phyloP scores from a whole-genome alignment of 92 coral and sea anemone species.

The Phenganax subtilis region DNA sequence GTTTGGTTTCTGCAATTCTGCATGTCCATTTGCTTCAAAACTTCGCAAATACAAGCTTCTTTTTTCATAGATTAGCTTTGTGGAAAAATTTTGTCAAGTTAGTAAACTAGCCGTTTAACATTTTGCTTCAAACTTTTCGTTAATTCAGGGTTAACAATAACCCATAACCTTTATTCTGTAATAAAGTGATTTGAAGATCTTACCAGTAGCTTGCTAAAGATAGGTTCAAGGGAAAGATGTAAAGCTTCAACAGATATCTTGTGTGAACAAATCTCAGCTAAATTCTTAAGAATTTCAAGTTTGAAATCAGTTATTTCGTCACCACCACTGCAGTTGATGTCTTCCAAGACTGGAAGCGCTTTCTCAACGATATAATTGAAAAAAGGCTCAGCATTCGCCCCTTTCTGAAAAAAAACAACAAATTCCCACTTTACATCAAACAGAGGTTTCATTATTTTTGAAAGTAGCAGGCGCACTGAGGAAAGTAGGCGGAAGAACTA shows the following conservation, averaged over 20 bases:
- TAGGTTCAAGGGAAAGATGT: conserved; percentile 73
- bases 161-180: too few relatives aligned
- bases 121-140: too few relatives aligned
- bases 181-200: conserved; percentile 5
- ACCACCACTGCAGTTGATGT: conserved; percentile 38
- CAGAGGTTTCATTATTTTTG: too few relatives aligned
- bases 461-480: too few relatives aligned
- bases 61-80: too few relatives aligned
- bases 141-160: too few relatives aligned
- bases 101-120: too few relatives aligned
- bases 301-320: conserved; percentile 76
- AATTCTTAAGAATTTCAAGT: conserved; percentile 71
- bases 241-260: conserved; percentile 69
- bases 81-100: too few relatives aligned
- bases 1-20: too few relatives aligned
- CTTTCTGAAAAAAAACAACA: conserved; percentile 57
- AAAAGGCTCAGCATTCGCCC: conserved; percentile 81
- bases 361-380: conserved; percentile 63
- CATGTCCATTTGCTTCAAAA: too few relatives aligned
- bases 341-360: conserved; percentile 64
- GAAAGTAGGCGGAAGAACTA: too few relatives aligned
- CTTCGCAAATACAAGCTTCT: too few relatives aligned
- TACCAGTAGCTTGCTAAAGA: conserved; percentile 70
- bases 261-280: conserved; percentile 90
- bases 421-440: not conserved